Conservation (phyloP, 2,113 vertebrate species). For the Campylomormyrus numenius region DNA sequence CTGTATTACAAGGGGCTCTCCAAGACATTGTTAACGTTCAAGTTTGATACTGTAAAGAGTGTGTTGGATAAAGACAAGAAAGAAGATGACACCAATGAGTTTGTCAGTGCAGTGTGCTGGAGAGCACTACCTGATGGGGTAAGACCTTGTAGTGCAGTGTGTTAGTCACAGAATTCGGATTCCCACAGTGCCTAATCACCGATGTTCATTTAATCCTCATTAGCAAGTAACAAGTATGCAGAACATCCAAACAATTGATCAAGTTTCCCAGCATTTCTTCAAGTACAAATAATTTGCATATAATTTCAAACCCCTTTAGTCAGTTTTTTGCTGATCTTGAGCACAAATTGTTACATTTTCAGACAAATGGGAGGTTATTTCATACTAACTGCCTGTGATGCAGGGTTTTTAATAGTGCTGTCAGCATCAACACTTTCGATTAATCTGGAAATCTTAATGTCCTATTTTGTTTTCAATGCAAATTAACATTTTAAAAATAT, state of each 20-base stretch:
- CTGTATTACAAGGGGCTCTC: conserved; percentile 98
- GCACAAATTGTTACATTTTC: neutral
- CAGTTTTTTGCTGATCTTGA: neutral
- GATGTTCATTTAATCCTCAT: neutral
- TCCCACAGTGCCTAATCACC: neutral
- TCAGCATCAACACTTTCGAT: neutral
- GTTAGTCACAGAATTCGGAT: neutral
- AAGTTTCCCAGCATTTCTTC: neutral
- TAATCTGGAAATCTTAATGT: neutral
- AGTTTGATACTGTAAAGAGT: conserved; percentile 97
- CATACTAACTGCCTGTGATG: neutral
- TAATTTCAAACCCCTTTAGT: neutral
- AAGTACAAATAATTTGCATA: neutral
- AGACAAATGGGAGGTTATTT: neutral
- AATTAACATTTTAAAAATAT: neutral
- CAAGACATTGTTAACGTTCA: conserved; percentile 95
- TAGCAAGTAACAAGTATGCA: neutral
- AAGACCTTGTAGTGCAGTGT: conserved; percentile 42
- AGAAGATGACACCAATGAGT: conserved; percentile 97
- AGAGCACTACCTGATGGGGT: conserved; percentile 92
- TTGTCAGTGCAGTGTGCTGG: conserved; percentile 98
- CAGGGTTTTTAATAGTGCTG: neutral
- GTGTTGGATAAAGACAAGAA: conserved; percentile 97
- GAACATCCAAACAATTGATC: neutral
- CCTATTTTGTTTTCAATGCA: neutral